Base-by-base conservation (phyloP, 2,113 vertebrate species). In the Acanthochromis polyacanthus region DNA sequence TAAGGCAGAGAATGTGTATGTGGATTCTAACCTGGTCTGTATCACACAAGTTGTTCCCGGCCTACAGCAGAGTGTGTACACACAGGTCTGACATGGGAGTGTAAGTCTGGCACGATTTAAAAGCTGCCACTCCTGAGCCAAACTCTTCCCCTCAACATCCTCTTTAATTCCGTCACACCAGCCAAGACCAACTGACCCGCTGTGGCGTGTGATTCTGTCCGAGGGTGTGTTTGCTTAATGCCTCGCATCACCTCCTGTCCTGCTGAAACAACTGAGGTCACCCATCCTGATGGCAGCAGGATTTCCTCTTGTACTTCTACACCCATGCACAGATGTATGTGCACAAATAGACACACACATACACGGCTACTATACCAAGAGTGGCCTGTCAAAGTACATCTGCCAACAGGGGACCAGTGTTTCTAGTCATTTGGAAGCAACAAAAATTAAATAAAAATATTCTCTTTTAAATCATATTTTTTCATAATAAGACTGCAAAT, bases 201-300 rank as follows among this genome's bases (percentile, higher is more conserved):
- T 68, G 69, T 52, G 50, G 55, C 20, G 8, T 64, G 81, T 65
- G 60, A 62, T 68, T 64, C 20, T 43, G 59, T 79, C 63, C 45
- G 60, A 59, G 55, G 4, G 71, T 55, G 36, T 67, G 79, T 71
- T 46, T 78, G 75, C 71, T 71, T 43, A 81, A 62, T 40, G 64
- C 36, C 46, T 19, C 14, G 8, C 52, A 10, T 73, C 69, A 53
- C 22, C 80, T 70, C 69, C 43, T 65, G 9, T 78, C 73, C 83
- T 66, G 73, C 69, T 68, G 30, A 80, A 83, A 84, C 69, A 60
- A 38, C 40, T 6, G 1, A 80, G 59, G 67, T 79, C 77, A 81
- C 71, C 63, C 48, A 22, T 45, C 71, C 68, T 32, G 40, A 20
- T n/a, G 32, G 7, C 68, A 58, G 40, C 48, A 69, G 65, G 62